A percentile compares a stretch with the other conserved stretches of the same genome.
Conservation (phyloP, 1,140 invertebrate genomes). For the Drosophila ananassae region DNA sequence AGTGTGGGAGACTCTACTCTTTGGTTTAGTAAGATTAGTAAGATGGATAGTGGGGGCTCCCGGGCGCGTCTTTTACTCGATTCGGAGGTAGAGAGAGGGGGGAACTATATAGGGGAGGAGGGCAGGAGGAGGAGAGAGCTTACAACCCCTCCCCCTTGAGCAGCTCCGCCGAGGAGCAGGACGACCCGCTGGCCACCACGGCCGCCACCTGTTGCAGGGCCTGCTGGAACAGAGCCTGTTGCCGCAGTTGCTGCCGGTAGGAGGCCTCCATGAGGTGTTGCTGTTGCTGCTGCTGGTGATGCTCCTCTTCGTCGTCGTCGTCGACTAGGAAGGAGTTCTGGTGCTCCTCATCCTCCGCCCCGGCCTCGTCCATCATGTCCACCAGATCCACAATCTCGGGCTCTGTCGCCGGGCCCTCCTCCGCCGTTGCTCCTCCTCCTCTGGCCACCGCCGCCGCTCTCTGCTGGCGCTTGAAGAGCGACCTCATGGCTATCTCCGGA, state of each 20-base stretch:
- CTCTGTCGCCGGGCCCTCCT: conserved; percentile 19
- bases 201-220: conserved; percentile 64
- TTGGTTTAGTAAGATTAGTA: conserved; percentile 77
- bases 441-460: conserved; percentile 40
- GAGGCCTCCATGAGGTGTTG: conserved; percentile 40
- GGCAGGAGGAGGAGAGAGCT: conserved; percentile 11
- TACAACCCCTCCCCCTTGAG: conserved; percentile 25
- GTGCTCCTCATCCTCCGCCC: conserved; percentile 20
- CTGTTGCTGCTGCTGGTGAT: conserved; percentile 25
- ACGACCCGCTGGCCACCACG: conserved; percentile 46
- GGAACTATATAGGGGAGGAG: not conserved
- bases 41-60: not conserved
- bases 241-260: conserved; percentile 66
- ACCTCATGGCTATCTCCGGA: conserved; percentile 82
- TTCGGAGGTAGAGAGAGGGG: conserved; percentile 22
- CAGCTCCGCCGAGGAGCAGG: conserved; percentile 24
- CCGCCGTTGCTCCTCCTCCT: not conserved
- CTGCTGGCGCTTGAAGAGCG: conserved; percentile 72
- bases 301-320: conserved; percentile 61
- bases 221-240: conserved; percentile 73
- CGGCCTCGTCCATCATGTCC: conserved; percentile 24
- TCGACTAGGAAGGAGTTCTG: conserved; percentile 56
- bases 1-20: conserved; percentile 10
- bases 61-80: conserved; percentile 39
- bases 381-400: conserved; percentile 70